Evolutionary conservation across 2,888 invertebrate species (phyloP).

Genomic region (Baccha elongata): DNA sequence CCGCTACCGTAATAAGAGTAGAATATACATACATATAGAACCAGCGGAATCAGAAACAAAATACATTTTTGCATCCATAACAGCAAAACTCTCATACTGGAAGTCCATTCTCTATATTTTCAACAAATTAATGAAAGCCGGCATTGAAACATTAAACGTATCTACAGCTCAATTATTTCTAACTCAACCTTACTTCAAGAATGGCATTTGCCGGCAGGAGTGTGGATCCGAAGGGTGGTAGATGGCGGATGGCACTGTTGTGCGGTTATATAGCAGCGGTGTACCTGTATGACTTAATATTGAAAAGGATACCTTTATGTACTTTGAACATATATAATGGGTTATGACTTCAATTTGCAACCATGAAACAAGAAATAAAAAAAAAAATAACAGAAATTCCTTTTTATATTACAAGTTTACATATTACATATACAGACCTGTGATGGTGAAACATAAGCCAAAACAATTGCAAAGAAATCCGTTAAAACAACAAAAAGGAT

Average conservation of each 20-base stretch:
- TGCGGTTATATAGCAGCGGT: conserved; percentile 8
- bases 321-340: conserved; percentile 36
- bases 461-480: conserved; percentile 51
- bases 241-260: background rate
- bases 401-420: conserved; percentile 46
- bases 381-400: conserved; percentile 42
- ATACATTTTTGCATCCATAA: conserved; percentile 53
- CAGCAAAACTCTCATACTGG: conserved; percentile 22
- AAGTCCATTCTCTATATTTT: conserved; percentile 21
- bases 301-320: conserved; percentile 67
- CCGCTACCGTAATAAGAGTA: conserved; percentile 19
- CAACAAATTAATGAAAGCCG: conserved; percentile 71
- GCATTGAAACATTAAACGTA: conserved; percentile 71
- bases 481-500: conserved; percentile 57
- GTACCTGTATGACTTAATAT: conserved; percentile 60
- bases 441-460: conserved; percentile 8
- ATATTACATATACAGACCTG: conserved; percentile 34
- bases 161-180: conserved; percentile 71
- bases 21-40: too few relatives aligned
- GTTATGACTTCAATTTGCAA: conserved; percentile 46
- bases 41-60: too few relatives aligned
- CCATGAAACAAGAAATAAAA: conserved; percentile 1
- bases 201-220: background rate
- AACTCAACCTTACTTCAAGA: conserved; percentile 45
- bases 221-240: background rate